Evolutionary conservation across 2,888 invertebrate species (phyloP).

Genomic region (Bembecia ichneumoniformis): DNA sequence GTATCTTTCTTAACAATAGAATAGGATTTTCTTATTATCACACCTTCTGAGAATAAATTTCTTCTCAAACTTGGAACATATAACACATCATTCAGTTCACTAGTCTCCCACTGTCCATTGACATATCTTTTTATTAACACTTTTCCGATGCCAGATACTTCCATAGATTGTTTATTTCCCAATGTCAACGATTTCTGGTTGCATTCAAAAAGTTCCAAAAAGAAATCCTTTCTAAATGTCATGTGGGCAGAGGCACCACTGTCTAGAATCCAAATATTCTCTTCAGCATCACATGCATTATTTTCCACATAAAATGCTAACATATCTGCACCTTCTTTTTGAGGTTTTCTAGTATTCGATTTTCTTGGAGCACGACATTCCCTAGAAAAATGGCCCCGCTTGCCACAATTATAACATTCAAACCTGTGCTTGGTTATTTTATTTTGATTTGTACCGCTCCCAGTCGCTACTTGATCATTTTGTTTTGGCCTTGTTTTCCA

Average conservation of each 20-base stretch:
- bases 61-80: slow-evolving; percentile 25
- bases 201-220: neutral
- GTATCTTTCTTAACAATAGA: slow-evolving; percentile 15
- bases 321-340: too few relatives aligned
- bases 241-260: neutral
- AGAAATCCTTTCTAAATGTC: neutral
- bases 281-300: too few relatives aligned
- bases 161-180: slow-evolving; percentile 6
- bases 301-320: too few relatives aligned
- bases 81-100: slow-evolving; percentile 15
- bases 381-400: too few relatives aligned
- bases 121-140: slow-evolving; percentile 14
- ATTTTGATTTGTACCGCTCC: too few relatives aligned
- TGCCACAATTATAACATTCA: too few relatives aligned
- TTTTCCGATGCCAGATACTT: slow-evolving; percentile 16
- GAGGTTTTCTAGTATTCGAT: too few relatives aligned
- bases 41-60: slow-evolving; percentile 32
- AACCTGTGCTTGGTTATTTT: too few relatives aligned
- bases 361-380: too few relatives aligned
- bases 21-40: slow-evolving; percentile 18
- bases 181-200: neutral
- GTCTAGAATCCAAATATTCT: too few relatives aligned
- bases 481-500: too few relatives aligned
- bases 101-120: slow-evolving; percentile 16
- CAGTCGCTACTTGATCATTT: too few relatives aligned